Percentiles rank a stretch among this genome's conserved stretches.
Evolutionary conservation across 2,113 vertebrate species (phyloP).

Genomic region (Chaenocephalus aceratus): DNA sequence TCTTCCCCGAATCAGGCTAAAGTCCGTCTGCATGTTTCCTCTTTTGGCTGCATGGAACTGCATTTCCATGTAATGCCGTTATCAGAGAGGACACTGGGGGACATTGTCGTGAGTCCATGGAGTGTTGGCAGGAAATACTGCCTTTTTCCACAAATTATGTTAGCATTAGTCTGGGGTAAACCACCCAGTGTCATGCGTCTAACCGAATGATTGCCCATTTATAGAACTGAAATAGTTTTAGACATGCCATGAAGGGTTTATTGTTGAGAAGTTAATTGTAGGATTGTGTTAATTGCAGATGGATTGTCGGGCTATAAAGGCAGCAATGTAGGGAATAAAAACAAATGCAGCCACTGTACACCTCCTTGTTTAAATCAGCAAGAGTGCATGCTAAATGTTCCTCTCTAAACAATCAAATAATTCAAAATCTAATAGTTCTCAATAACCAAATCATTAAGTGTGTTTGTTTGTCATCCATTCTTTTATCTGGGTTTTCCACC

Average conservation of each 20-base stretch:
- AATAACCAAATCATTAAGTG: background rate
- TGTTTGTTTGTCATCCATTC: constrained; percentile 3
- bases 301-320: constrained; percentile 5
- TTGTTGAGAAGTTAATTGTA: constrained; percentile 13
- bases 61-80: constrained; percentile 28
- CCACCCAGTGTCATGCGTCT: constrained; percentile 18
- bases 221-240: constrained; percentile 28
- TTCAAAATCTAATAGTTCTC: background rate
- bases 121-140: constrained; percentile 32
- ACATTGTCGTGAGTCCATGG: constrained; percentile 26
- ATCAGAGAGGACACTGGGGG: constrained; percentile 25
- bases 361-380: background rate
- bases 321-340: background rate
- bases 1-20: background rate
- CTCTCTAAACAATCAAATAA: constrained; percentile 15
- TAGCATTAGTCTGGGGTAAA: constrained; percentile 32
- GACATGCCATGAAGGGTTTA: constrained; percentile 10
- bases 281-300: constrained; percentile 12
- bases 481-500: background rate
- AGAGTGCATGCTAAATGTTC: constrained; percentile 12
- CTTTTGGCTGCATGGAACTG: constrained; percentile 9
- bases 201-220: constrained; percentile 49
- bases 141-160: constrained; percentile 42
- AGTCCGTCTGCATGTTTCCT: constrained; percentile 36
- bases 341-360: background rate